Conservation (phyloP, 2,888 invertebrate genomes). For the Synergus itoensis region DNA sequence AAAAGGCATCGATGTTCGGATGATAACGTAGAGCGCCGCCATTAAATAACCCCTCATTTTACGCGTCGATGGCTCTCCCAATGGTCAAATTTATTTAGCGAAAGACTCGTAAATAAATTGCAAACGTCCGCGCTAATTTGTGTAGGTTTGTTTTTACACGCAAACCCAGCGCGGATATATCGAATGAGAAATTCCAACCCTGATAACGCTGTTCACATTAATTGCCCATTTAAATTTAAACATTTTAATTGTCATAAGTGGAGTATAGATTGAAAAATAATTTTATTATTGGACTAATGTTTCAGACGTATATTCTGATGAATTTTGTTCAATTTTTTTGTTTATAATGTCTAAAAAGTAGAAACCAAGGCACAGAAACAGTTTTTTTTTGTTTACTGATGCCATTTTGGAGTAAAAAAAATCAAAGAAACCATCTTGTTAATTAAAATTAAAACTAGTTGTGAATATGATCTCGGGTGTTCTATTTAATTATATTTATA, state of each 20-base stretch:
- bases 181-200: conserved; percentile 1
- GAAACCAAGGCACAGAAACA: no score
- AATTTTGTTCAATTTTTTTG: no score
- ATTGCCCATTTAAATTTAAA: background rate
- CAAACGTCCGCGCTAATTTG: conserved; percentile 40
- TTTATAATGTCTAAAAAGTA: no score
- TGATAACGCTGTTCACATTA: conserved; percentile 22
- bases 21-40: conserved; percentile 34
- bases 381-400: no score
- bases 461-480: no score
- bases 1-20: conserved; percentile 40
- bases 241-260: conserved; percentile 12
- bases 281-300: background rate
- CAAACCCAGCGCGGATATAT: conserved; percentile 13
- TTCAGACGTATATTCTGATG: no score
- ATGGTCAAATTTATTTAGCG: conserved; percentile 39
- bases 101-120: conserved; percentile 39
- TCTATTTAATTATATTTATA: no score
- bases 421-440: no score
- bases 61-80: conserved; percentile 40
- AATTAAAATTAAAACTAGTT: no score
- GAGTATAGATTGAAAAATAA: background rate
- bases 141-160: conserved; percentile 37
- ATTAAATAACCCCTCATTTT: conserved; percentile 42
- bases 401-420: no score